Conservation (phyloP, 2,113 vertebrate genomes). For the Propithecus coquereli region DNA sequence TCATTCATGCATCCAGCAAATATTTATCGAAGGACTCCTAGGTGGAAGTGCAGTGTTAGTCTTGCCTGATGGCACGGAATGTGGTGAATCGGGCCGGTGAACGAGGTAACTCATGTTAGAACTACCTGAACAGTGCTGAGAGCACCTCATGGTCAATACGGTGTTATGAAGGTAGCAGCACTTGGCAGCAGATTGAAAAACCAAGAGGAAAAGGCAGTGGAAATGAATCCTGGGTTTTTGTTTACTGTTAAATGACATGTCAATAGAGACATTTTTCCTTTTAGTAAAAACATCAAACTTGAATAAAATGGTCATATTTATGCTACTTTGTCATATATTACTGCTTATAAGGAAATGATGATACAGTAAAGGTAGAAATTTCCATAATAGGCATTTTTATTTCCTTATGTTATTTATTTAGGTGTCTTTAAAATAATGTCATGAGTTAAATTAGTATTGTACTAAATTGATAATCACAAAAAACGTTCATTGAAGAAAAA, state of each 20-base stretch:
- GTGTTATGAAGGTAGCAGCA: background rate
- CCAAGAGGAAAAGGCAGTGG: background rate
- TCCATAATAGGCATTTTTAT: background rate
- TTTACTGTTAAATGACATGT: background rate
- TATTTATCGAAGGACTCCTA: background rate
- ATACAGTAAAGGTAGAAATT: background rate
- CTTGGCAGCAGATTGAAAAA: background rate
- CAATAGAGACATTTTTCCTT: background rate
- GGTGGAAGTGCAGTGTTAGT: background rate
- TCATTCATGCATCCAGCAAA: background rate
- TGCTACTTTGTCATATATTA: background rate
- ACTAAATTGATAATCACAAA: background rate
- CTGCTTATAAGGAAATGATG: background rate
- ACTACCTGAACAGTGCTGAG: background rate
- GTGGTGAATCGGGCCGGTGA: background rate
- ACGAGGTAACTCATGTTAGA: background rate
- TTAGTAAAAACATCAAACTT: background rate
- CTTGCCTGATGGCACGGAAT: background rate
- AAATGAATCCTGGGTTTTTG: background rate
- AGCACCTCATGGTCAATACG: background rate
- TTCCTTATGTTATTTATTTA: background rate
- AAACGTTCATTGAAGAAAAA: background rate
- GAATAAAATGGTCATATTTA: background rate
- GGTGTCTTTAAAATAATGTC: background rate
- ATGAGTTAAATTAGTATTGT: background rate